phyloP scores from a whole-genome alignment of 2,113 vertebrate species.

The Pseudopipra pipra region DNA sequence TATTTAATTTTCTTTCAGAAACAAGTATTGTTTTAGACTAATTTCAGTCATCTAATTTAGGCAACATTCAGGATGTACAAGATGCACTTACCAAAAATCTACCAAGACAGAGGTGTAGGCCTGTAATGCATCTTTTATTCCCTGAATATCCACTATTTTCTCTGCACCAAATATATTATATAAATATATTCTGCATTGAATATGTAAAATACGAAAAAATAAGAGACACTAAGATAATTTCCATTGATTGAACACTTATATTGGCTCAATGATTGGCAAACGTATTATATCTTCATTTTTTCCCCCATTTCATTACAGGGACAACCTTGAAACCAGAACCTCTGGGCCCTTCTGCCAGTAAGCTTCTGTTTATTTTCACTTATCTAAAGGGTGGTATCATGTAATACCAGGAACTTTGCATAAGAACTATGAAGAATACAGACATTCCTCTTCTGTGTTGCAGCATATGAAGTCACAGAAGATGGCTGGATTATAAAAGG shows the following conservation, averaged over 20 bases:
- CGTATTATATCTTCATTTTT: neutral
- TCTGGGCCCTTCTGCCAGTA: constrained; percentile 68
- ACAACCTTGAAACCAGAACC: constrained; percentile 80
- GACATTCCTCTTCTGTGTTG: neutral
- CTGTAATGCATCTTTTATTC: neutral
- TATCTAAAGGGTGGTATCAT: neutral
- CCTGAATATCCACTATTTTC: neutral
- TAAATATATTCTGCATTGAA: neutral
- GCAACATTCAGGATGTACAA: neutral
- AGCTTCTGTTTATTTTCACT: constrained; percentile 10
- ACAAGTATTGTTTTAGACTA: neutral
- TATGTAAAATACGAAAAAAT: neutral
- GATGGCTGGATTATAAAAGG: constrained; percentile 90
- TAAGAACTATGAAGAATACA: neutral
- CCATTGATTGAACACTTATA: neutral
- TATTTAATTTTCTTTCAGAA: neutral
- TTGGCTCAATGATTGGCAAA: neutral
- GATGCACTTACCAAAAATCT: neutral
- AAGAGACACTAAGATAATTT: neutral
- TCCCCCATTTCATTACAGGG: constrained; percentile 73
- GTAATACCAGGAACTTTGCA: neutral
- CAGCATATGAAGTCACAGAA: constrained; percentile 79
- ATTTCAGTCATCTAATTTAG: neutral
- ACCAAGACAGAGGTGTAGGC: neutral
- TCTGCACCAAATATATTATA: neutral